A percentile compares a stretch with the other conserved stretches of the same genome.
Evolutionary conservation across 2,797 vertebrate species (phyloP).

Genomic region (Enteromius thamalakanensis): DNA sequence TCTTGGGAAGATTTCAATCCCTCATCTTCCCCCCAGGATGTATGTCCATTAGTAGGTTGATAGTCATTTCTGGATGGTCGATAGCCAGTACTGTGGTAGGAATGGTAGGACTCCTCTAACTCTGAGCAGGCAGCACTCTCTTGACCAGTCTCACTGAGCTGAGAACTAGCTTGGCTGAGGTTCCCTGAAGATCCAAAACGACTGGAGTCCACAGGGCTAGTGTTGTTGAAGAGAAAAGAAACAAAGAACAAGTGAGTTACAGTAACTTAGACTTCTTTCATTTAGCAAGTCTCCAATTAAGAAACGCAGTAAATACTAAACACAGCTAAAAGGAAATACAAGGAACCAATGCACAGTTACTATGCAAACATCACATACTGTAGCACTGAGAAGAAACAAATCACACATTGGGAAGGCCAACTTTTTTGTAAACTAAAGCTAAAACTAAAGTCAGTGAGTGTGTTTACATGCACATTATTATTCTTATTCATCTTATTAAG

Average conservation of each 20-base stretch:
- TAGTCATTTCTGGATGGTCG: slow-evolving; percentile 69
- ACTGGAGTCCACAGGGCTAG: slow-evolving; percentile 92
- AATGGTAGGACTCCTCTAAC: slow-evolving; percentile 84
- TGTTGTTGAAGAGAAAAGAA: slow-evolving; percentile 63
- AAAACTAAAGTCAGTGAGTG: slow-evolving; percentile 3
- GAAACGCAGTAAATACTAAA: not conserved
- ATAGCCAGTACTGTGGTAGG: slow-evolving; percentile 78
- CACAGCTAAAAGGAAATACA: slow-evolving; percentile 17
- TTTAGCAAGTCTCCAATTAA: not conserved
- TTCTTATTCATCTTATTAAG: not conserved
- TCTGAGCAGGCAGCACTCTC: slow-evolving; percentile 82
- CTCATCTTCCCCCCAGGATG: slow-evolving; percentile 65
- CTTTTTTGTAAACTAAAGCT: not conserved
- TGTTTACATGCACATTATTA: slow-evolving; percentile 44
- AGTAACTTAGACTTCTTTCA: not conserved
- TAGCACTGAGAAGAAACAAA: slow-evolving; percentile 32
- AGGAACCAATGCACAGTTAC: slow-evolving; percentile 30
- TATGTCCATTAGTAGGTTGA: slow-evolving; percentile 42
- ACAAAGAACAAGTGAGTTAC: not conserved
- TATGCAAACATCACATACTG: slow-evolving; percentile 24
- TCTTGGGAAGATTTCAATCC: slow-evolving; percentile 56
- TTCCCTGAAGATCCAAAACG: slow-evolving; percentile 94
- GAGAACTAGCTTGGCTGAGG: slow-evolving; percentile 93
- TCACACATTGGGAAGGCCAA: slow-evolving; percentile 24
- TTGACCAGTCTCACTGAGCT: slow-evolving; percentile 90